phyloP scores from a whole-genome alignment of 2,888 invertebrate genomes.

The Strigamia crassipes region DNA sequence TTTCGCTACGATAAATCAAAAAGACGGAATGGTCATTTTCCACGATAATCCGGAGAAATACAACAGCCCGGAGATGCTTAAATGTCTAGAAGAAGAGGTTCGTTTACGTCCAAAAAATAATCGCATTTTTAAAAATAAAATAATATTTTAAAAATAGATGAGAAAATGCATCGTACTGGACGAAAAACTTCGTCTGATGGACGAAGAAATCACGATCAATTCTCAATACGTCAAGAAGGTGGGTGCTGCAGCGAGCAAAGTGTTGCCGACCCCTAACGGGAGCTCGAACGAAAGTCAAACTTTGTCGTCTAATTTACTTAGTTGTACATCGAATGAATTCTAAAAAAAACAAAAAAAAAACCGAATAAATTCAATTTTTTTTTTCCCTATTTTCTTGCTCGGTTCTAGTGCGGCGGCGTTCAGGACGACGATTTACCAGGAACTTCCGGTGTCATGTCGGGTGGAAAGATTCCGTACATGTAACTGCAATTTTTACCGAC shows the following conservation, averaged over 20 bases:
- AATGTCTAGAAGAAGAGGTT: conserved; percentile 76
- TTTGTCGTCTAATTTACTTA: too few species aligned
- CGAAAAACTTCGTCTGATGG: conserved; percentile 87
- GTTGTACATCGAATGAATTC: too few species aligned
- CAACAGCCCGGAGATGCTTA: conserved; percentile 84
- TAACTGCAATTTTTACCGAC: neutral
- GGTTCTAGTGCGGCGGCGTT: conserved; percentile 55
- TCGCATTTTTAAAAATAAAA: too few species aligned
- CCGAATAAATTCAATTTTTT: neutral
- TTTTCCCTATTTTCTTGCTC: neutral
- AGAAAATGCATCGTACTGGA: conserved; percentile 84
- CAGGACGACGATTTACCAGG: conserved; percentile 54
- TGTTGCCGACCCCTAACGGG: conserved; percentile 50
- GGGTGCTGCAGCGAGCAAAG: conserved; percentile 48
- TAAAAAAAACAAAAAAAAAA: too few species aligned
- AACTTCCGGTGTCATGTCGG: conserved; percentile 51
- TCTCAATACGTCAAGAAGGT: conserved; percentile 73
- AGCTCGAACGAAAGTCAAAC: neutral
- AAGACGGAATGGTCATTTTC: conserved; percentile 97
- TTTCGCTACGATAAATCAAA: conserved; percentile 94
- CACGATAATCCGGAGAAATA: conserved; percentile 95
- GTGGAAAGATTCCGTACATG: conserved; percentile 52
- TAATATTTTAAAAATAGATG: too few species aligned
- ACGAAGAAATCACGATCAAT: conserved; percentile 90
- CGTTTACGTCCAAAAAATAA: neutral